Evolutionary conservation across 23 tunicate species (phyloP).

Genomic region (Styela plicata): DNA sequence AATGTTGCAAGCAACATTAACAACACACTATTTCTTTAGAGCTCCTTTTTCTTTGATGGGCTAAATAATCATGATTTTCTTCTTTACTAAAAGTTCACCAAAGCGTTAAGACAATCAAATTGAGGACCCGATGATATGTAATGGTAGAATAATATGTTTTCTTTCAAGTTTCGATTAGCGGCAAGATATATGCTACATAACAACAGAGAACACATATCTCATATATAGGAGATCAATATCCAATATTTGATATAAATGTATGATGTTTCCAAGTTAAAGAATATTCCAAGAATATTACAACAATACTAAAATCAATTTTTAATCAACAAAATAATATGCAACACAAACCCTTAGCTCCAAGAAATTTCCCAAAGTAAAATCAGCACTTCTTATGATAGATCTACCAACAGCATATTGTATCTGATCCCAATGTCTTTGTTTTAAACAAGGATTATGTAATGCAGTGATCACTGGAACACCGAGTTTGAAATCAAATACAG

Average conservation of each 20-base stretch:
- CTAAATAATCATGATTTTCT: too few species aligned
- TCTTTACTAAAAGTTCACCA: too few species aligned
- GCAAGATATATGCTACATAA: too few species aligned
- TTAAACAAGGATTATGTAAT: conserved; percentile 57
- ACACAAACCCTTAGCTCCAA: conserved; percentile 68
- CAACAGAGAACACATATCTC: too few species aligned
- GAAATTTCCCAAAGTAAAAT: conserved; percentile 75
- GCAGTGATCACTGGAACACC: conserved; percentile 86
- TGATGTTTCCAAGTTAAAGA: background rate
- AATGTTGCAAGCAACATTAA: too few species aligned
- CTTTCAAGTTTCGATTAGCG: too few species aligned
- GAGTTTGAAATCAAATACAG: conserved; percentile 78
- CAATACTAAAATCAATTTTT: background rate
- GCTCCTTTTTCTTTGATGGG: too few species aligned
- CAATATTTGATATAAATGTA: background rate
- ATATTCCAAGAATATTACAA: background rate
- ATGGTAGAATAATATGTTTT: too few species aligned
- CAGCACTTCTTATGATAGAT: conserved; percentile 67
- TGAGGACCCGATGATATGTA: too few species aligned
- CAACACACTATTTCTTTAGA: too few species aligned
- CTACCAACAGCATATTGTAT: conserved; percentile 93
- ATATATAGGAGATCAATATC: background rate
- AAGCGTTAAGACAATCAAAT: too few species aligned
- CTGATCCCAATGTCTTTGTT: conserved; percentile 90
- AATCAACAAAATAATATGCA: background rate